Evolutionary conservation across 2,797 vertebrate species (phyloP), one percentile per base, ranked within the genome.

Genomic region (Enteromius argenteus): DNA sequence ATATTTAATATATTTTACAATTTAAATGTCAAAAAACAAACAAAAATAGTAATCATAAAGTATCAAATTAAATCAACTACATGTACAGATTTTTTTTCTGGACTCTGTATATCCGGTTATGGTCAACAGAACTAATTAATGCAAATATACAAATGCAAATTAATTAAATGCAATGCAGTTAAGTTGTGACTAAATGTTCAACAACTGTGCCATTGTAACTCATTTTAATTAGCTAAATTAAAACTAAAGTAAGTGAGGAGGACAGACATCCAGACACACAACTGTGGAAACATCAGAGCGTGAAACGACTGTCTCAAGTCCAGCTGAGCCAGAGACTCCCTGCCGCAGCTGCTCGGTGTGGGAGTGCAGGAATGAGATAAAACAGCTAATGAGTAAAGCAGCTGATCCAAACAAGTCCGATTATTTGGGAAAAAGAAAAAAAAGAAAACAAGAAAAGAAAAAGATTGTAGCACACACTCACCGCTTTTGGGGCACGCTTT

Each of bases 311-410:
- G 69, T 75, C 39, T 84, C 17, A 74, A 66, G 83, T 68, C 62
- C 81, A 85, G 81, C 83, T 86, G 76, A 77, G 80, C 37, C 37
- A 14, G 71, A 80, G 53, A 23, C 84, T 80, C 75, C 35, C 39
- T 35, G 82, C 79, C 68, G 76, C 86, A 88, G 80, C 87, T 83
- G 81, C 80, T 71, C 30, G 19, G n/a, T 81, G 83, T 81, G 69
- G 35, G 74, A 75, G 81, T 39, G 35, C 58, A 80, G 21, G 56
- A 81, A 72, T 76, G 88, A 85, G 68, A 44, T 42, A 68, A 30
- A 84, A 73, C 75, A 11, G 39, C 85, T 91, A 92, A 94, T 92
- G 93, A 91, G 86, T 87, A 93, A 93, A 94, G 90, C 93, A 94
- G 93, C 92, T 94, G 93, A 93, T 81, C 89, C 91, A 92, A 92